A percentile compares a stretch with the other conserved stretches of the same genome.
phyloP scores from a whole-genome alignment of 2,888 invertebrate genomes.

The Oxyteleia sp. region DNA sequence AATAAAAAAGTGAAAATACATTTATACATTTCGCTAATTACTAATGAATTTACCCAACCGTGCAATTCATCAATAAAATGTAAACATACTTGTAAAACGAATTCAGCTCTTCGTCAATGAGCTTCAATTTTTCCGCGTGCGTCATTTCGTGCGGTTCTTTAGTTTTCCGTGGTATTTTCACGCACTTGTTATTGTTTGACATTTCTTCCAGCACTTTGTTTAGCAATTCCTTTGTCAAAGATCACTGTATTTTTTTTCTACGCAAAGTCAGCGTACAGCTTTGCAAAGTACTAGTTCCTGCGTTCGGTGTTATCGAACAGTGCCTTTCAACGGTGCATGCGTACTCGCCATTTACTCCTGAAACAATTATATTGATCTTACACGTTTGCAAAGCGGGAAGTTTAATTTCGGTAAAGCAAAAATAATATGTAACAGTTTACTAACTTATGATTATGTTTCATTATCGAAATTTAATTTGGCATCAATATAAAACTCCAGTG shows the following conservation, averaged over 20 bases:
- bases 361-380: conserved; percentile 52
- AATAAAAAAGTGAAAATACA: no score
- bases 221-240: conserved; percentile 9
- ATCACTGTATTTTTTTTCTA: conserved; percentile 22
- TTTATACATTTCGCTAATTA: no score
- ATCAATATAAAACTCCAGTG: no score
- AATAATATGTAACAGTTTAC: no score
- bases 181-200: conserved; percentile 83
- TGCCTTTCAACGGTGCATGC: conserved; percentile 54
- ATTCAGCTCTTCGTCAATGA: conserved; percentile 86
- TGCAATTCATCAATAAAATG: not conserved
- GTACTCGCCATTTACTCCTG: conserved; percentile 1
- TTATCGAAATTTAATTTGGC: no score
- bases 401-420: no score
- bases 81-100: conserved; percentile 85
- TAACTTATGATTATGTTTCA: no score
- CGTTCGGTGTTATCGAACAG: conserved; percentile 41
- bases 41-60: no score
- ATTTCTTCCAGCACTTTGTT: conserved; percentile 69
- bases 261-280: conserved; percentile 40
- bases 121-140: conserved; percentile 84
- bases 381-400: conserved; percentile 21
- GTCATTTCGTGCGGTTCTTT: conserved; percentile 87
- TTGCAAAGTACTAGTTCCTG: not conserved
- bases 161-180: conserved; percentile 83